Percentiles rank a stretch among this genome's conserved stretches.
These are phyloP conservation scores for Coccyzus lansbergi DNA, from an alignment of 2,797 vertebrate genomes.

Conservation along the genomic window DNA sequence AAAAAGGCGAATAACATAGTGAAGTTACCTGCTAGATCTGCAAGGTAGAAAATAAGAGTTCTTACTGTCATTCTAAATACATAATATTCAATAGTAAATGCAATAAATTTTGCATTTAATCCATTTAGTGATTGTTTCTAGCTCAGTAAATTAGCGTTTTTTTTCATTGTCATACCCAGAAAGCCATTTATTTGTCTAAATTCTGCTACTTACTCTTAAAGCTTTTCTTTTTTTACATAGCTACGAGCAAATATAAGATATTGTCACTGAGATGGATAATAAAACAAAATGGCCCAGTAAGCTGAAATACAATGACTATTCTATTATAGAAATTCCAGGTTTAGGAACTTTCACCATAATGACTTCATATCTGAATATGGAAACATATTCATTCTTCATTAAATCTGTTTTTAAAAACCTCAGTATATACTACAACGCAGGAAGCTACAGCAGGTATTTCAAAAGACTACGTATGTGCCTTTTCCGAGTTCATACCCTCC, in stretches of 20 bases:
- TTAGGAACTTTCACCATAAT: neutral
- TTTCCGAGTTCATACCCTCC: neutral
- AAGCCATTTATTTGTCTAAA: neutral
- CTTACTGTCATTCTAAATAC: neutral
- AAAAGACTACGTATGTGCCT: neutral
- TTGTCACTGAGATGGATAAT: neutral
- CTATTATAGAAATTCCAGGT: neutral
- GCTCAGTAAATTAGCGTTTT: neutral
- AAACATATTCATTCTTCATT: neutral
- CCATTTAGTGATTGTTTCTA: neutral
- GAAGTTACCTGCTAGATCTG: neutral
- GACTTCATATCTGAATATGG: neutral
- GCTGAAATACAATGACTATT: neutral
- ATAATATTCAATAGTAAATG: neutral
- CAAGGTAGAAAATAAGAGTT: neutral
- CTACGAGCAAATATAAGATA: neutral
- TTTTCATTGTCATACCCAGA: neutral
- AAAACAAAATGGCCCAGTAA: neutral
- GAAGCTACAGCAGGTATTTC: neutral
- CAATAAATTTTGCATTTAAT: neutral
- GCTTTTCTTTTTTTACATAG: slow-evolving; percentile 13
- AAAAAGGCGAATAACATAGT: neutral
- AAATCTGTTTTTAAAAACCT: neutral
- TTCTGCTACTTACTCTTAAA: neutral
- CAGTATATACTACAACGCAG: neutral